These are phyloP conservation scores for Prinia subflava DNA, from an alignment of 2,113 vertebrate species.

Conservation along the genomic window DNA sequence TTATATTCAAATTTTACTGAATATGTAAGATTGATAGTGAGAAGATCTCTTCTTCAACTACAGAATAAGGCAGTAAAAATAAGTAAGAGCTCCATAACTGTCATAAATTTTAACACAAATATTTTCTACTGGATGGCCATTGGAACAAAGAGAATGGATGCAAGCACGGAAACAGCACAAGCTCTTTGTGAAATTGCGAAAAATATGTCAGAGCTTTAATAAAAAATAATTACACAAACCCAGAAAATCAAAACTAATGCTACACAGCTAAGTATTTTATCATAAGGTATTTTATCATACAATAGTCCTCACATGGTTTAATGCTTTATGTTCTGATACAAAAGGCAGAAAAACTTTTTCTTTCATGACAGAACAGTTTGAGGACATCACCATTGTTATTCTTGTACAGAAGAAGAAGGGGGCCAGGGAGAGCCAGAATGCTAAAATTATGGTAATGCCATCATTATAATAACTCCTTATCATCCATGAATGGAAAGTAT, in stretches of 20 bases:
- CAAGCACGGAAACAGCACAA: neutral
- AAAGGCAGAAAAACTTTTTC: neutral
- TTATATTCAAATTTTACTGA: neutral
- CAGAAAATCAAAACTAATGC: neutral
- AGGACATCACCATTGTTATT: neutral
- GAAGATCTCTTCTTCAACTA: neutral
- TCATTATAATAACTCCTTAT: neutral
- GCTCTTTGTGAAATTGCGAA: neutral
- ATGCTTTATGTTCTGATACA: neutral
- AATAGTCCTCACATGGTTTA: neutral
- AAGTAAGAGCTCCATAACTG: neutral
- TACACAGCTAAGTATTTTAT: neutral
- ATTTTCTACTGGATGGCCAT: neutral
- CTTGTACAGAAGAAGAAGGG: neutral
- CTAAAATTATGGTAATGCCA: neutral
- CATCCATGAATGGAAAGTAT: slow-evolving; percentile 26
- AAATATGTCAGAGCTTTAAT: neutral
- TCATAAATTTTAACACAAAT: neutral
- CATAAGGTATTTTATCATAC: neutral
- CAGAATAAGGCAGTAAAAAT: neutral
- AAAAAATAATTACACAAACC: neutral
- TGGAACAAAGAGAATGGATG: neutral
- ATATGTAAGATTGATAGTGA: neutral
- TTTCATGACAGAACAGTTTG: neutral
- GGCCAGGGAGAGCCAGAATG: neutral